Base-by-base conservation (phyloP, 2,113 vertebrate species). In the Bubo blakistoni region DNA sequence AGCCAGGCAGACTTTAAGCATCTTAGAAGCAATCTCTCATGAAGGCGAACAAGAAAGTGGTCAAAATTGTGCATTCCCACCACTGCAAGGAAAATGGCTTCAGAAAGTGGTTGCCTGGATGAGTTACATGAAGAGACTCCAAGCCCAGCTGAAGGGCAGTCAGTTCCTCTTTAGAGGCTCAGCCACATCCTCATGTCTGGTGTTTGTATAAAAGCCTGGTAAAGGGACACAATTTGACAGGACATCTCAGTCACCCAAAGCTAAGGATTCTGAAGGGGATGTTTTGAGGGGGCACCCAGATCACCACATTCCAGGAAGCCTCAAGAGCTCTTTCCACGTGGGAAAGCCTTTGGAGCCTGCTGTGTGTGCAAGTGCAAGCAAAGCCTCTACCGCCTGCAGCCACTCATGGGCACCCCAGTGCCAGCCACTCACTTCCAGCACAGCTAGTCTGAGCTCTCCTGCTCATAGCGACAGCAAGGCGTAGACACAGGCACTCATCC, bases 311-410 rank as follows among this genome's bases (percentile, higher is more conserved):
- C 54, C 34, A 57, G 81, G 76, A 72, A 77, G 72, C 52, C 72
- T 54, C 20, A 61, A 32, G 42, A 72, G 24, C 34, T 20, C 5
- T 54, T 71, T 44, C 67, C 58, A 58, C 7, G 36, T 34, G 71
- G 36, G 46, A 86, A 83, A 62, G 62, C 38, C 72, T 87, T 67
- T 46, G 38, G 57, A 90, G 46, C 40, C 11, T 4, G 10, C 46
- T 3, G 1, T 0, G 3, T 8, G 24, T 1, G 3, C 3, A 15
- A 78, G 46, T 2, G 0, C 18, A 59, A 76, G 40, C 17, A 74
- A 32, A 38, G 51, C 36, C 74, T 51, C 59, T 80, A 38, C 21
- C 0, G 1, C 34, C 52, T 34, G 66, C 34, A 59, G 51, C 17
- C 1, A 2, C 55, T 65, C 46, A 29, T 0, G 10, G 59, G 55